phyloP scores from a whole-genome alignment of 2,113 vertebrate genomes.

The Haliaeetus leucogaster region DNA sequence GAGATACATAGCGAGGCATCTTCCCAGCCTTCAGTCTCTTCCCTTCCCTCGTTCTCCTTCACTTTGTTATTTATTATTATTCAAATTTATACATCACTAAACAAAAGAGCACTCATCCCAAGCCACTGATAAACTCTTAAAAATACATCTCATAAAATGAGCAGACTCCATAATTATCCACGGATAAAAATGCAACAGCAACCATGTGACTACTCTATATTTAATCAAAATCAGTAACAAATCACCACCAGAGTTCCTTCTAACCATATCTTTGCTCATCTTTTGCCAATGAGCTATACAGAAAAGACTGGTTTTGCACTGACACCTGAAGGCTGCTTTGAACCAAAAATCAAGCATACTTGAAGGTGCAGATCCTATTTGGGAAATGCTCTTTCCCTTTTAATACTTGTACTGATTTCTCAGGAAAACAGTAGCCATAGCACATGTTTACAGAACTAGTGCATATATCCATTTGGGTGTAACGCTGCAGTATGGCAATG shows the following conservation, averaged over 20 bases:
- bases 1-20: background rate
- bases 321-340: slow-evolving; percentile 47
- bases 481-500: background rate
- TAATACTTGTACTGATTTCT: background rate
- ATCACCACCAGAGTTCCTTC: slow-evolving; percentile 38
- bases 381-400: background rate
- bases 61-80: slow-evolving; percentile 67
- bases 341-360: background rate
- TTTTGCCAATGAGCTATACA: background rate
- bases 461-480: background rate
- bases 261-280: slow-evolving; percentile 17
- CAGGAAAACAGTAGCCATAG: background rate
- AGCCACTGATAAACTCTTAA: slow-evolving; percentile 66
- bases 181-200: slow-evolving; percentile 48
- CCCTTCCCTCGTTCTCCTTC: background rate
- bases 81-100: slow-evolving; percentile 70
- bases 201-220: slow-evolving; percentile 43
- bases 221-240: slow-evolving; percentile 54
- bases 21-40: slow-evolving; percentile 28
- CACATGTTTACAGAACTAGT: background rate
- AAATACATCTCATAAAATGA: slow-evolving; percentile 65
- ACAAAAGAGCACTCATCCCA: slow-evolving; percentile 69
- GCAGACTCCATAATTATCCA: slow-evolving; percentile 51
- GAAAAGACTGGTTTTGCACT: slow-evolving; percentile 21
- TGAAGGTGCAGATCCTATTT: background rate